Percentiles rank a stretch among this genome's conserved stretches.
Conservation (phyloP, 2,888 invertebrate species). For the Aleiodes testaceus region DNA sequence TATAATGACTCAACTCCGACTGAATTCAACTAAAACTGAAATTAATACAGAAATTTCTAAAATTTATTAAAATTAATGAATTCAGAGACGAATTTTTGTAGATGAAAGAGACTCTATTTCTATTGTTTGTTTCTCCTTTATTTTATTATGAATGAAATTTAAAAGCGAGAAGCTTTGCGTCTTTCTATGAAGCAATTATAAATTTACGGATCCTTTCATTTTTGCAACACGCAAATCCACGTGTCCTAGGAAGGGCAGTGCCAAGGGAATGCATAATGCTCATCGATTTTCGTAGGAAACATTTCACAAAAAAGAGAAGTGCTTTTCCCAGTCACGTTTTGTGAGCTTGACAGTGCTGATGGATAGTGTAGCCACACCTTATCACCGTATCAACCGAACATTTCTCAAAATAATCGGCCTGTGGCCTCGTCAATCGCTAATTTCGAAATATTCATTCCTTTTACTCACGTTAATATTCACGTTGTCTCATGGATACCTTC, state of each 20-base stretch:
- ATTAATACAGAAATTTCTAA: neutral
- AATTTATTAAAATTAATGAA: neutral
- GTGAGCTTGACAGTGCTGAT: conserved; percentile 35
- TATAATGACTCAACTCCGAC: too few relatives aligned
- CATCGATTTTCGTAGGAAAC: conserved; percentile 34
- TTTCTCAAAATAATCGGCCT: conserved; percentile 53
- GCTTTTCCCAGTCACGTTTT: conserved; percentile 35
- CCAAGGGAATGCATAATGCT: conserved; percentile 51
- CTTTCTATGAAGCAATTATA: neutral
- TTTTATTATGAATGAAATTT: neutral
- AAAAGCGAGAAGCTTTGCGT: neutral
- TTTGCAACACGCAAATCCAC: conserved; percentile 2
- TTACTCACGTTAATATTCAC: conserved; percentile 50
- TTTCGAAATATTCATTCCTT: conserved; percentile 49
- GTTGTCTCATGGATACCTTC: conserved; percentile 51
- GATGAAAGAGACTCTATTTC: neutral
- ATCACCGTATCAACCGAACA: conserved; percentile 46
- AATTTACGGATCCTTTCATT: neutral
- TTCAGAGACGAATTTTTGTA: neutral
- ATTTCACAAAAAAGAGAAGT: neutral
- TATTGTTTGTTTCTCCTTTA: neutral
- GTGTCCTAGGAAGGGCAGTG: conserved; percentile 4
- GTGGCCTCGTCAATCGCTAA: conserved; percentile 57
- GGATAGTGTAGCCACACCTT: conserved; percentile 47
- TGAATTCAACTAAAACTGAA: neutral